Base-by-base conservation (phyloP, 2,113 vertebrate species). In the Crypturellus undulatus region DNA sequence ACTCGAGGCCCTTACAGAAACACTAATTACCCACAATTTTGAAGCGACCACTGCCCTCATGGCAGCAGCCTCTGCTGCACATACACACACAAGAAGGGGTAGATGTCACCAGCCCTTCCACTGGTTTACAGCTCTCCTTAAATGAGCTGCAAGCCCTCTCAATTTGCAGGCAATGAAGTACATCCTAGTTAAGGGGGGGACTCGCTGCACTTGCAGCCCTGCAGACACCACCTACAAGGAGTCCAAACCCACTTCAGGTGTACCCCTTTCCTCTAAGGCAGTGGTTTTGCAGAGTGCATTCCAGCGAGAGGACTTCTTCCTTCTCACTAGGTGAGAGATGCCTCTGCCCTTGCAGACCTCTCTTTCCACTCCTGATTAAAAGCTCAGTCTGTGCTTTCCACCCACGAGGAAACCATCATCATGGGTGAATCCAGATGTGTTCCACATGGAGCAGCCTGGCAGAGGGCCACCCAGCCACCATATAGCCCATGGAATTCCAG, bases 371-470 rank as follows among this genome's bases (percentile, higher is more conserved):
- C 67, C 81, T 87, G 91, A 93, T 94, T 79, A 92, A 89, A 94
- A 94, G 70, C 94, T 90, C 89, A 85, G 79, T 79, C 92, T 94
- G 78, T 5, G 10, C 62, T 91, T 84, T 70, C 89, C 81, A 95
- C 93, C 91, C 21, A 0, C 19, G 28, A 82, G 63, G 42, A 90
- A 92, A 97, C 87, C 20, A 91, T 36, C 71, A 67, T 65, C 36
- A 72, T 16, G 10, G 43, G 71, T 58, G 58, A 92, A 91, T 84
- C 78, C 30, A 18, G 72, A 47, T 79, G 79, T 14, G 17, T 3
- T 36, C 72, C 92, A 86, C 81, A 45, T 1, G 51, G 69, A 26
- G 20, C 76, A 59, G 13, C 2, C 45, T 36, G 67, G 22, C 19
- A 43, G 20, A 34, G 68, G 51, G 56, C n/a, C 79, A 59, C 19